A percentile compares a stretch with the other conserved stretches of the same genome.
These are phyloP conservation scores for Petrocephalus microphthalmus DNA, from an alignment of 2,113 vertebrate genomes.

Conservation along the genomic window DNA sequence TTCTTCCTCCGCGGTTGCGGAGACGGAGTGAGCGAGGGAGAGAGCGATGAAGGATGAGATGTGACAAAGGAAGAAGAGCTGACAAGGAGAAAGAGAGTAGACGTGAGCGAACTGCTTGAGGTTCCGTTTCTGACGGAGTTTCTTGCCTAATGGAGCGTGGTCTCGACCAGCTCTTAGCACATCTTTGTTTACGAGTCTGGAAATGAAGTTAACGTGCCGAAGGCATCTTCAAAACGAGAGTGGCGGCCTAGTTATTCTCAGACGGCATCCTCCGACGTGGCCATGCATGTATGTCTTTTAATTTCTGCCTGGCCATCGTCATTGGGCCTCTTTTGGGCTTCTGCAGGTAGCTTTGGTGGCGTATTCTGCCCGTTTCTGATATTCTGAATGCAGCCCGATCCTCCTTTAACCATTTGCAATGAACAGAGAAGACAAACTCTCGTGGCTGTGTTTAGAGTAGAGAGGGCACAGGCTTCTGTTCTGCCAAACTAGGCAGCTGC, in stretches of 20 bases:
- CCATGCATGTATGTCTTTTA: background rate
- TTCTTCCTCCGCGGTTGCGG: constrained; percentile 23
- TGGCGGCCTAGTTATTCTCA: constrained; percentile 1
- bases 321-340: background rate
- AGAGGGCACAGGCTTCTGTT: background rate
- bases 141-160: constrained; percentile 36
- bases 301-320: background rate
- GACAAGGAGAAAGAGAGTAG: background rate
- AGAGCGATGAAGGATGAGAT: constrained; percentile 4
- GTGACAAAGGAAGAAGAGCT: background rate
- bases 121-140: constrained; percentile 24
- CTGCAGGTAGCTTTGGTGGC: background rate
- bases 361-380: constrained; percentile 51
- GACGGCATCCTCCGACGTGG: background rate
- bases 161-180: constrained; percentile 31
- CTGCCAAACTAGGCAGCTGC: background rate
- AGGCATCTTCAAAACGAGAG: background rate
- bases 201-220: constrained; percentile 27
- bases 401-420: background rate
- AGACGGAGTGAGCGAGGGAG: background rate
- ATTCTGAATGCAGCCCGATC: background rate
- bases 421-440: too few species aligned
- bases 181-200: constrained; percentile 27
- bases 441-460: background rate
- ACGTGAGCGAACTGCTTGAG: background rate